Conservation (phyloP, 1,140 invertebrate genomes). For the Zaprionus africanus region DNA sequence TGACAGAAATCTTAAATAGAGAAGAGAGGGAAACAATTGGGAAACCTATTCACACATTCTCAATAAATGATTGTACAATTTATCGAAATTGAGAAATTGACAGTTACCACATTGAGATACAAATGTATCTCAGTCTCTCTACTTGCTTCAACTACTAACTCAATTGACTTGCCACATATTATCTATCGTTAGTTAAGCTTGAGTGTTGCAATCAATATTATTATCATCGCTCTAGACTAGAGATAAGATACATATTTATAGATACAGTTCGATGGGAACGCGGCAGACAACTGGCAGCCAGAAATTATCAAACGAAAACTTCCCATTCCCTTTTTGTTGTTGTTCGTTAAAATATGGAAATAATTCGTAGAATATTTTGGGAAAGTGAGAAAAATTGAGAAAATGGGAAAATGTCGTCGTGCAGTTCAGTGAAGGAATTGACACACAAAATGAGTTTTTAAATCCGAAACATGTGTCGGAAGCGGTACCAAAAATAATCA, state of each 20-base stretch:
- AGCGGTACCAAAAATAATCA: slow-evolving; percentile 63
- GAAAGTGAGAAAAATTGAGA: slow-evolving; percentile 16
- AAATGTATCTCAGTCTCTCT: neutral
- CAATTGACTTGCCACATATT: neutral
- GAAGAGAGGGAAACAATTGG: neutral
- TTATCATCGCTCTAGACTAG: slow-evolving; percentile 8
- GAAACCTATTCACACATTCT: neutral
- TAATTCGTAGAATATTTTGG: slow-evolving; percentile 23
- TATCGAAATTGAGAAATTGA: neutral
- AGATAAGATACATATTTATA: slow-evolving; percentile 39
- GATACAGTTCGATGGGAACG: slow-evolving; percentile 2
- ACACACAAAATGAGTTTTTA: slow-evolving; percentile 62
- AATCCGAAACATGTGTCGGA: slow-evolving; percentile 67
- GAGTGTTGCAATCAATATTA: slow-evolving; percentile 35
- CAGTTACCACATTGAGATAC: neutral
- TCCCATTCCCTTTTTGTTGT: neutral
- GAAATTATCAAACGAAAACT: slow-evolving; percentile 9
- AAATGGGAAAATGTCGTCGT: slow-evolving; percentile 35
- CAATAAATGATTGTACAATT: neutral
- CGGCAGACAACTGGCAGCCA: slow-evolving; percentile 37
- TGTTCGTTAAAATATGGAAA: slow-evolving; percentile 36
- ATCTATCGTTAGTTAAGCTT: neutral
- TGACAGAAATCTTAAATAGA: slow-evolving; percentile 32
- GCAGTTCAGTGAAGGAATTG: slow-evolving; percentile 44
- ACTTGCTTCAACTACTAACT: neutral